These are phyloP conservation scores for Clistopyga incitator DNA, from an alignment of 2,888 invertebrate genomes.

Conservation along the genomic window DNA sequence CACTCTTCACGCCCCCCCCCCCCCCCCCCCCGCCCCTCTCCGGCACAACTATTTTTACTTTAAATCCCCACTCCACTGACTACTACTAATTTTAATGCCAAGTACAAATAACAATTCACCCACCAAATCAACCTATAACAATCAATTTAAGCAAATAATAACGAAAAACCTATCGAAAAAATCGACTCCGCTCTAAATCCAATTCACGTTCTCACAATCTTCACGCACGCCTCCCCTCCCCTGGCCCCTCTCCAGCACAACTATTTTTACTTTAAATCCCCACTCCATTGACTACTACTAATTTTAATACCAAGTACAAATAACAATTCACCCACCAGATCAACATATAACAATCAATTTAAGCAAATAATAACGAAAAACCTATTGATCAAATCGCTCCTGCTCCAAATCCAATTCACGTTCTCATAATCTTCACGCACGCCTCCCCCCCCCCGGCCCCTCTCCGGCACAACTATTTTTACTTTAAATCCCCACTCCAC, in stretches of 20 bases:
- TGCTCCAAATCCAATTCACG: slow-evolving; percentile 37
- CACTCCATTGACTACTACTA: slow-evolving; percentile 15
- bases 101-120: slow-evolving; percentile 12
- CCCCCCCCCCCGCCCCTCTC: neutral
- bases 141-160: too few relatives aligned
- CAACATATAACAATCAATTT: too few relatives aligned
- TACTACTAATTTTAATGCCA: slow-evolving; percentile 33
- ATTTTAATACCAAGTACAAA: slow-evolving; percentile 37
- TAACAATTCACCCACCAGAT: neutral
- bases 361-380: too few relatives aligned
- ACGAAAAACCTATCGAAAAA: too few relatives aligned
- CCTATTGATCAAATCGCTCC: too few relatives aligned
- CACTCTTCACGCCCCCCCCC: neutral
- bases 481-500: slow-evolving; percentile 20
- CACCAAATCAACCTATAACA: neutral
- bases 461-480: slow-evolving; percentile 30
- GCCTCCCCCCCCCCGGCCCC: too few relatives aligned
- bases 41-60: slow-evolving; percentile 34
- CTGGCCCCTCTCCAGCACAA: slow-evolving; percentile 13
- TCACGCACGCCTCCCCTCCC: neutral
- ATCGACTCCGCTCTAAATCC: slow-evolving; percentile 31
- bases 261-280: slow-evolving; percentile 39
- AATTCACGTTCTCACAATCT: slow-evolving; percentile 31
- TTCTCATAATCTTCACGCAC: slow-evolving; percentile 13
- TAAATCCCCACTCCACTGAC: slow-evolving; percentile 19